phyloP scores from a whole-genome alignment of 2,113 vertebrate genomes.

The Paratilapia polleni region DNA sequence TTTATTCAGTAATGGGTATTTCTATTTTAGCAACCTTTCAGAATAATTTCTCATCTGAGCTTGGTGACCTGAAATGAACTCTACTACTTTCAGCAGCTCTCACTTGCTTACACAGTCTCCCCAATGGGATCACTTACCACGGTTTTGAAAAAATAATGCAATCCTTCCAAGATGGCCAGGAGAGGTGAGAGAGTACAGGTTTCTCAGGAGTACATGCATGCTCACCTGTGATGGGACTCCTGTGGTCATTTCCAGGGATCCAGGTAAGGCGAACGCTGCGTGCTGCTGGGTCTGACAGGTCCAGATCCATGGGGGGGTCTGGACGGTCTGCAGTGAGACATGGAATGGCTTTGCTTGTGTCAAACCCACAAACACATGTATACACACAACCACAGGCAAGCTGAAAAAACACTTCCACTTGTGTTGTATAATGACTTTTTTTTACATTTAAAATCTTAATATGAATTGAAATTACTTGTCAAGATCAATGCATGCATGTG shows the following conservation, averaged over 20 bases:
- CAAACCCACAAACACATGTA: background rate
- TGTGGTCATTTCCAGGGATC: slow-evolving; percentile 92
- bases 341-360: background rate
- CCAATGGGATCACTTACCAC: background rate
- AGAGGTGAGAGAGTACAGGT: background rate
- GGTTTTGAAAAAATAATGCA: background rate
- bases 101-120: background rate
- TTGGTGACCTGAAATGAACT: background rate
- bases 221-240: slow-evolving; percentile 92
- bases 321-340: slow-evolving; percentile 83
- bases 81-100: background rate
- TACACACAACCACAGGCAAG: background rate
- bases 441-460: background rate
- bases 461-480: background rate
- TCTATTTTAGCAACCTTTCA: background rate
- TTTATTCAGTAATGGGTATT: background rate
- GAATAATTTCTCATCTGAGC: background rate
- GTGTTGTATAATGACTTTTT: background rate
- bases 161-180: background rate
- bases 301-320: slow-evolving; percentile 89
- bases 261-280: slow-evolving; percentile 91
- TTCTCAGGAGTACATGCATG: background rate
- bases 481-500: background rate
- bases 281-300: slow-evolving; percentile 88
- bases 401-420: background rate